Percentiles rank a stretch among this genome's conserved stretches.
Evolutionary conservation across 2,797 vertebrate genomes (phyloP).

Genomic region (Muraenolepis orangiensis): DNA sequence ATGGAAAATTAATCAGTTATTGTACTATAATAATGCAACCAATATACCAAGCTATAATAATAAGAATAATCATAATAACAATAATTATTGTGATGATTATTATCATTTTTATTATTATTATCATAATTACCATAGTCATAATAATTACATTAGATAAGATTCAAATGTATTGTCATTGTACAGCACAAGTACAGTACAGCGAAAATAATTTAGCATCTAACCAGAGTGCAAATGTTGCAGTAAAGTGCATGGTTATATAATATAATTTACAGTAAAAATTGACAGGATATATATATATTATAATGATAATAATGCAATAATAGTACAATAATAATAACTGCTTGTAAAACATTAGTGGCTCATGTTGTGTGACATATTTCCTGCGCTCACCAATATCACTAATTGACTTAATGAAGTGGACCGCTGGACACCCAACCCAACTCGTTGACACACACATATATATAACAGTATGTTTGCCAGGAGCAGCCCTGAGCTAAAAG

Average conservation of each 20-base stretch:
- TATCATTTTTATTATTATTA: too few relatives aligned
- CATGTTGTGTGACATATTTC: background rate
- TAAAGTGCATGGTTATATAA: too few relatives aligned
- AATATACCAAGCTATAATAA: background rate
- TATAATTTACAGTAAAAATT: too few relatives aligned
- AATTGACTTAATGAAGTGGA: background rate
- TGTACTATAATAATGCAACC: background rate
- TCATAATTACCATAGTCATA: background rate
- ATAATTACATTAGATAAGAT: too few relatives aligned
- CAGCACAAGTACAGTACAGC: too few relatives aligned
- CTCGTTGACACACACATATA: conserved; percentile 30
- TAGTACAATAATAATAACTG: background rate
- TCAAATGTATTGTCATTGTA: too few relatives aligned
- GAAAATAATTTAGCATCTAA: too few relatives aligned
- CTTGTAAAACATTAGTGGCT: background rate
- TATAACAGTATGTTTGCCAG: conserved; percentile 14
- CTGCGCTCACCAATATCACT: background rate
- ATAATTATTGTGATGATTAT: too few relatives aligned
- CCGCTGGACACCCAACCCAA: conserved; percentile 25
- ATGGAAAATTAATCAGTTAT: background rate
- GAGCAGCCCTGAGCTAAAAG: conserved; percentile 31
- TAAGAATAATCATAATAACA: background rate
- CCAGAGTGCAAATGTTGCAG: too few relatives aligned
- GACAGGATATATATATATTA: too few relatives aligned
- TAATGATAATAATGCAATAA: background rate